Evolutionary conservation across 2,888 invertebrate species (phyloP), one percentile per base, ranked within the genome.

Genomic region (Oscheius onirici): DNA sequence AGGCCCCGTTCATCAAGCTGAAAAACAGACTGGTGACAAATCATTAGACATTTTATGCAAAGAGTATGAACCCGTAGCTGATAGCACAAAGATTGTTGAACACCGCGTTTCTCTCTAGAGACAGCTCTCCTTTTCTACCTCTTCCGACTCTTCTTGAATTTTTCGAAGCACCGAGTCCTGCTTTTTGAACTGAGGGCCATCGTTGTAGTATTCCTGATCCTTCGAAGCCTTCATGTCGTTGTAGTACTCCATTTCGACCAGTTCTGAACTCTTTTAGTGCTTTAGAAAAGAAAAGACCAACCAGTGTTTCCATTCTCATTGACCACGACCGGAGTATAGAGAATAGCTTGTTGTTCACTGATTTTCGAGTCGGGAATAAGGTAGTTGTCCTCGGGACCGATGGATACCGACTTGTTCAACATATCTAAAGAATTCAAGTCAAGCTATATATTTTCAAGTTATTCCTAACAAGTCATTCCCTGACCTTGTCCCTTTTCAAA

Each of bases 251-350:
- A 40, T 52, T 13, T 66, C 54, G 13, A 66, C 52, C 20, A 34
- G 41, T 52, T 52, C 66, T 54, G n/a, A 41, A 58, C 17, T 11
- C 15, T 44, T 20, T 15, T 66, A 3, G 28, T 5, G n/a, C 2
- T 66, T 41, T 43, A n/a, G 43, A 10, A 6, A 28, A 15, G 13
- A 24, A 2, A 0, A 13, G 5, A 43, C 49, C 54, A n/a, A 79
- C 80, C 77, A 11, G 72, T 75, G 15, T 71, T 55, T 0, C 77
- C 81, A 40, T 70, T 71, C 24, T 77, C 78, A 28, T 77, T 77
- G 34, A 74, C 72, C 1, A 79, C 73, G 17, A 81, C 78, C 2
- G 81, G 77, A 5, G 81, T 81, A 71, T 80, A 81, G 34, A 81
- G 17, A 11, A 65, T 69, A 0, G 79, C 67, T 3, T 69, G 69